Conservation (phyloP, 2,888 invertebrate species). For the Odontocolon sp. region DNA sequence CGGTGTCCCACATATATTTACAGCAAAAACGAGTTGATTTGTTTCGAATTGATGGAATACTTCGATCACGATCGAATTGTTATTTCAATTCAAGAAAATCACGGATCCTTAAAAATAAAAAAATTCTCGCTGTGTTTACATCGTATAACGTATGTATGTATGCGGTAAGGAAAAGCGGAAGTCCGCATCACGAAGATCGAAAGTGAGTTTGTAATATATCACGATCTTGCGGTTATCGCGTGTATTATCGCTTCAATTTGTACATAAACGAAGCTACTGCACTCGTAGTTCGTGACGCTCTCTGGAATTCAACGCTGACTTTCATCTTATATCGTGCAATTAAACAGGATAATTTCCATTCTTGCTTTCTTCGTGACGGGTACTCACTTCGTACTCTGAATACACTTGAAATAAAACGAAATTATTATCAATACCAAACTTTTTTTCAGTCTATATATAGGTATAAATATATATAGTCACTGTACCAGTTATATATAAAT, state of each 20-base stretch:
- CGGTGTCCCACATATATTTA: too few relatives aligned
- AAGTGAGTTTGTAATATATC: constrained; percentile 39
- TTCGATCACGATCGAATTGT: background rate
- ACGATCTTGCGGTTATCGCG: constrained; percentile 12
- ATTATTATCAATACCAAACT: background rate
- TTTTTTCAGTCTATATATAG: too few relatives aligned
- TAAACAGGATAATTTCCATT: constrained; percentile 35
- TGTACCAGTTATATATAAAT: background rate
- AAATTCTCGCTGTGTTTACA: background rate
- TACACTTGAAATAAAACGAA: too few relatives aligned
- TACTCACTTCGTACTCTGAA: background rate
- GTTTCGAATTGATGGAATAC: too few relatives aligned
- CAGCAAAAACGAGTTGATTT: too few relatives aligned
- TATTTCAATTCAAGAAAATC: background rate
- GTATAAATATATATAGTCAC: too few relatives aligned
- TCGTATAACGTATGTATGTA: too few relatives aligned
- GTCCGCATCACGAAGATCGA: constrained; percentile 27
- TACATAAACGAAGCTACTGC: background rate
- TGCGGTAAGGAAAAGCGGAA: constrained; percentile 35
- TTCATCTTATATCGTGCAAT: constrained; percentile 53
- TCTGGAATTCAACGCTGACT: constrained; percentile 38
- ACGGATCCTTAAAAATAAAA: background rate
- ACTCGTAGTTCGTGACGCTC: constrained; percentile 8
- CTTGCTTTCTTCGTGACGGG: background rate
- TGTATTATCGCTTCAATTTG: background rate